phyloP scores from a whole-genome alignment of 2,797 vertebrate species.

The Cirrhinus mrigala region DNA sequence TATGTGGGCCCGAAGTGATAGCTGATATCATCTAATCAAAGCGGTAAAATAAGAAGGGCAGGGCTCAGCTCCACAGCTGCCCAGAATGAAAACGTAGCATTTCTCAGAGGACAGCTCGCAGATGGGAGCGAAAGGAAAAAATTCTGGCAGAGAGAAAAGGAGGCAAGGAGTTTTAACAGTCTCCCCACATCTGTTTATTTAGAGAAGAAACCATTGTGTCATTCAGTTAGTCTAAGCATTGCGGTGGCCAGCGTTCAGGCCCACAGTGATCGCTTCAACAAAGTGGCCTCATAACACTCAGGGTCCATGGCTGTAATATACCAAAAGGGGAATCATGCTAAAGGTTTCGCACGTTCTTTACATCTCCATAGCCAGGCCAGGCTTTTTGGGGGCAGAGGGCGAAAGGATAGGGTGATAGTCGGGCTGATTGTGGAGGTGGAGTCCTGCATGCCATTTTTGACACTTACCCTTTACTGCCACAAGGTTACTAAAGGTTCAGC shows the following conservation, averaged over 20 bases:
- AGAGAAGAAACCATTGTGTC: constrained; percentile 90
- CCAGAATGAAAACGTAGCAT: constrained; percentile 44
- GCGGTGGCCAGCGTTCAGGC: constrained; percentile 78
- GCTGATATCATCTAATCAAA: constrained; percentile 48
- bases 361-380: constrained; percentile 67
- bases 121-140: constrained; percentile 66
- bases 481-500: constrained; percentile 21
- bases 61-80: constrained; percentile 46
- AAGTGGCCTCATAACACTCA: constrained; percentile 81
- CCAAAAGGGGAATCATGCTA: constrained; percentile 73
- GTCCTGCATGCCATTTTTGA: constrained; percentile 75
- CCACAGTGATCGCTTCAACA: constrained; percentile 77
- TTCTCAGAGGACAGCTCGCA: constrained; percentile 56
- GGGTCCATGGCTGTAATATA: constrained; percentile 71
- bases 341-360: constrained; percentile 73
- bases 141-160: constrained; percentile 58
- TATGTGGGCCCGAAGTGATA: constrained; percentile 31
- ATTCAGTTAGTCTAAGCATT: constrained; percentile 86
- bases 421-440: constrained; percentile 20
- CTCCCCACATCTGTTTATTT: constrained; percentile 88
- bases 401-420: neutral
- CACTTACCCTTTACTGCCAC: constrained; percentile 71
- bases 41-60: constrained; percentile 48
- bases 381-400: neutral
- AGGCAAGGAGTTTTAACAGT: constrained; percentile 75